Evolutionary conservation across 1,140 invertebrate genomes (phyloP).

Genomic region (Hypsibius dujardini): DNA sequence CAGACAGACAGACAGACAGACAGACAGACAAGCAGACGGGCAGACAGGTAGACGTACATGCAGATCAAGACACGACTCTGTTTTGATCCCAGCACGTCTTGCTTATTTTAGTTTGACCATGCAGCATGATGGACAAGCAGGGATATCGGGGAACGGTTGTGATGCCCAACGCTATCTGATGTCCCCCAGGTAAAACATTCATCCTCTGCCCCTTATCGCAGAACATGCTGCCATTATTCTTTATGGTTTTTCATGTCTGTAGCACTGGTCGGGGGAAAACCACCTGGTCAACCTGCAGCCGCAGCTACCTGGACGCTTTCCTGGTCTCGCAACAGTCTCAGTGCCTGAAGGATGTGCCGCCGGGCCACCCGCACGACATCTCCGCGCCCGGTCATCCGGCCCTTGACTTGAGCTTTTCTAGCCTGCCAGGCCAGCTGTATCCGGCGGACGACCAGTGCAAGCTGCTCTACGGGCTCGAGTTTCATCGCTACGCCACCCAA

Average conservation of each 20-base stretch:
- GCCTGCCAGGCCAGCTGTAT: constrained; percentile 26
- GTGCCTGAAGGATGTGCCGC: constrained; percentile 22
- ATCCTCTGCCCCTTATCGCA: background rate
- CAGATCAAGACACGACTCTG: no score
- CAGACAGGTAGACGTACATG: no score
- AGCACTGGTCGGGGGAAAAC: constrained; percentile 48
- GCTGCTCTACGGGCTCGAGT: constrained; percentile 3
- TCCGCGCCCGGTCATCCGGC: no score
- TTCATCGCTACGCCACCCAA: background rate
- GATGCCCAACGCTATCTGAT: constrained; percentile 3
- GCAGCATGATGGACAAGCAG: constrained; percentile 41
- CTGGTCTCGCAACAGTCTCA: constrained; percentile 33
- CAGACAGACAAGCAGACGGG: no score
- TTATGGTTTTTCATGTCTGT: constrained; percentile 39
- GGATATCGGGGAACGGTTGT: constrained; percentile 10
- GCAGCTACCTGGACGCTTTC: constrained; percentile 42
- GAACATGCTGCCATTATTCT: background rate
- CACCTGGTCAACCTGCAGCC: constrained; percentile 46
- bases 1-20: no score
- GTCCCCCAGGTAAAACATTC: no score
- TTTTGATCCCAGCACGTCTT: no score
- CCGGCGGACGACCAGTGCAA: constrained; percentile 26
- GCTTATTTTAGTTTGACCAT: constrained; percentile 41
- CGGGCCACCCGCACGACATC: constrained; percentile 24
- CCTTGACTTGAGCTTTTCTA: constrained; percentile 22